Base-by-base conservation (phyloP, 1,140 invertebrate species). In the Macrobrachium rosenbergii region DNA sequence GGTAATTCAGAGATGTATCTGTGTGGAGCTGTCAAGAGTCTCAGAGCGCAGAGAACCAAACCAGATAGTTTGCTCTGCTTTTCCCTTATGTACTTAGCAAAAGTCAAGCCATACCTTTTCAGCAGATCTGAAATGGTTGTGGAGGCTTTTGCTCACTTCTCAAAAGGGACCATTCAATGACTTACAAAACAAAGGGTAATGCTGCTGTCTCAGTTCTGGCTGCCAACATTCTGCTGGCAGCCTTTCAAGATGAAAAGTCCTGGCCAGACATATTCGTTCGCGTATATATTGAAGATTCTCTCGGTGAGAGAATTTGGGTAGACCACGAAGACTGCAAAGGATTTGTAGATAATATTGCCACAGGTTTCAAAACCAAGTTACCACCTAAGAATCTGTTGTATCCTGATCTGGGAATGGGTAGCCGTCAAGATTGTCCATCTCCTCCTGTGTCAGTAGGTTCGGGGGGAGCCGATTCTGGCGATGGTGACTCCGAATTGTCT, bases 251-350 rank as follows among this genome's bases (percentile, higher is more conserved):
- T 77, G 93, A 94, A 89, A 90, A 89, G 37, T 92, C 92, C 63
- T 94, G 93, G 94, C 93, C 93, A 52, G 93, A 93, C 90, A 90
- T 91, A 73, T 94, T 94, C 92, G 91, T 94, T 8, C 93, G 93
- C 91, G 92, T 93, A 17, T 99, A 97, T 91, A 95, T 99, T 82
- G 98, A 99, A 91, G 98, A 99, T 93, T 96, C 97, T 6, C 92
- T 98, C 0, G 96, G 96, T 77, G 98, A 99, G 90, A 92, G 98
- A 78, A 93, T 96, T 81, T 99, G 98, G 97, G 96, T 99, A 11
- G 98, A 99, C 91, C 95, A 96, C 90, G 94, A 97, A 14, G 96
- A 97, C 91, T 99, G 97, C 92, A 96, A 96, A 91, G 95, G 95
- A 58, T 97, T 99, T 93, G 96, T 98, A 0, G 97, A 98, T 89